phyloP scores from a whole-genome alignment of 2,888 invertebrate genomes.

The Rhodophaea formosa region DNA sequence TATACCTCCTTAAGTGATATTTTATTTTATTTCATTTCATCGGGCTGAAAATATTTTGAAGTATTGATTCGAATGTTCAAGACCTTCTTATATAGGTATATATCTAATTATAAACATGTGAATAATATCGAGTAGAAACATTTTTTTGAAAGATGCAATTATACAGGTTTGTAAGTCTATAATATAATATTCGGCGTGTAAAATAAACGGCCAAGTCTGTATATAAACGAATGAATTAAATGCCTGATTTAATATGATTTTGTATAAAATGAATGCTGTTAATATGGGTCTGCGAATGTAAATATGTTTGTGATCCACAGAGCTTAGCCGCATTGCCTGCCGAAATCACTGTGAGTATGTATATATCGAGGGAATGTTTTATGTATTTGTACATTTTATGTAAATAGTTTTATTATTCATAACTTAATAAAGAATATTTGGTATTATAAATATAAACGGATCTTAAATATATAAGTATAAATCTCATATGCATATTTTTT shows the following conservation, averaged over 20 bases:
- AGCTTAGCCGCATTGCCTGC: conserved; percentile 90
- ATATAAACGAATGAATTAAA: not conserved
- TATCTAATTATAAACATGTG: no score
- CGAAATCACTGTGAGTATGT: conserved; percentile 89
- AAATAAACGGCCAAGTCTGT: not conserved
- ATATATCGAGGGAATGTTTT: conserved; percentile 31
- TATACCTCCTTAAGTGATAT: no score
- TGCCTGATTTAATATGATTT: conserved; percentile 11
- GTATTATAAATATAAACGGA: no score
- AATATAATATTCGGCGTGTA: not conserved
- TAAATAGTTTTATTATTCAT: not conserved
- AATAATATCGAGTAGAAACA: no score
- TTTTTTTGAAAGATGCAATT: no score
- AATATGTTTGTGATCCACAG: conserved; percentile 84
- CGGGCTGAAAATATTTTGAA: no score
- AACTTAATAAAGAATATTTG: no score
- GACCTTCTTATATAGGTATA: no score
- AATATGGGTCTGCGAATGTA: conserved; percentile 60
- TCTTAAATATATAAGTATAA: no score
- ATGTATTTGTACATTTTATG: conserved; percentile 17
- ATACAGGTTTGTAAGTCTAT: no score
- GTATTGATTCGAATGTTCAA: no score
- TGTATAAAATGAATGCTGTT: conserved; percentile 27
- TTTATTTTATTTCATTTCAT: not conserved
- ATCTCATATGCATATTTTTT: no score